Base-by-base conservation (phyloP, 1,140 invertebrate species). In the Stratiolaelaps scimitus region DNA sequence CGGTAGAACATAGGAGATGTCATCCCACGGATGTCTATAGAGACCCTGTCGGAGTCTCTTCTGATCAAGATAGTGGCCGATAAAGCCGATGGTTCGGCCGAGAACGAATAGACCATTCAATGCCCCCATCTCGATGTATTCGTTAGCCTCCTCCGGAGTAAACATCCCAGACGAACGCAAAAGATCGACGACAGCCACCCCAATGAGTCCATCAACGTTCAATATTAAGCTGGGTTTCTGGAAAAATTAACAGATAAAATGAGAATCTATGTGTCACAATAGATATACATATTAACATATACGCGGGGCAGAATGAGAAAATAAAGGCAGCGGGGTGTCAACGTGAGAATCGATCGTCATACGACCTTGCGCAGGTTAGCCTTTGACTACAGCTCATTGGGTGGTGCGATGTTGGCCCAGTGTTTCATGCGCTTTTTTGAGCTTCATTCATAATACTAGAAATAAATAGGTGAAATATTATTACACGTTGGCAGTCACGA, bases 1-100 rank as follows among this genome's bases (percentile, higher is more conserved):
- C 1, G 89, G 88, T 72, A 97, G 82, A 72, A 99, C 89, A 75
- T 98, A 98, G 5, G 90, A 93, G 77, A 99, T 98, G 75, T 99
- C 96, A 76, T 99, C 96, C 95, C 95, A 99, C 17, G 96, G 96
- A 79, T 98, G 95, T 71, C 96, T 85, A 77, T 99, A 99, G 7
- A 99, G 81, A 15, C 94, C 95, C 81, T 99, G 96, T 75, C 98
- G 97, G 76, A 99, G 81, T 69, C 95, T 81, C 78, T 93, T 96
- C 78, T 99, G 96, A 78, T 99, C 96, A 80, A 99, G 84, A 73
- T 88, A 98, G 76, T 99, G 96, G 53, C 93, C 95, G 75, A 99
- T 95, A 73, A 99, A 97, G 68, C 96, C 96, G 80, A 98, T 93
- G 74, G 89, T 95, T 69, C 96, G 82, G 43, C 96, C 96, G 43